Percentiles rank a stretch among this genome's conserved stretches.
phyloP scores from a whole-genome alignment of 2,797 vertebrate species.

The Oreochromis mossambicus region DNA sequence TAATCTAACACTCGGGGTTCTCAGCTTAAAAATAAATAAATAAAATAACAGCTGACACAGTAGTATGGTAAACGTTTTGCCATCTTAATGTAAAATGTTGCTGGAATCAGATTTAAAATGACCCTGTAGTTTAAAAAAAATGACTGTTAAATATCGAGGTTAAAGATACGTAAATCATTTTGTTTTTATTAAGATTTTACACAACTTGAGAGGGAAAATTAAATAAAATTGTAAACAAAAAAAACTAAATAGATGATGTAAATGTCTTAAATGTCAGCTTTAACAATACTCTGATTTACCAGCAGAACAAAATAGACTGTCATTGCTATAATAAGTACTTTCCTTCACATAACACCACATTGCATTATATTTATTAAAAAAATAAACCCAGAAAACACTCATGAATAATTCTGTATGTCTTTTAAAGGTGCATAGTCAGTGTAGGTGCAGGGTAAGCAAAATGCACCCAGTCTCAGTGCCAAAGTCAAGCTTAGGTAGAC shows the following conservation, averaged over 20 bases:
- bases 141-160: neutral
- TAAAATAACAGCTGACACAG: neutral
- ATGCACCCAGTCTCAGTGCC: neutral
- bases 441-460: neutral
- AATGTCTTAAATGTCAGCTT: neutral
- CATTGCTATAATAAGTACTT: neutral
- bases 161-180: neutral
- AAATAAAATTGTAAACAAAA: neutral
- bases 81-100: neutral
- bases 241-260: neutral
- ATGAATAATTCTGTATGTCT: neutral
- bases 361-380: fast-evolving
- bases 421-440: neutral
- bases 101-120: neutral
- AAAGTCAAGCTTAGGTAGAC: neutral
- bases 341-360: fast-evolving
- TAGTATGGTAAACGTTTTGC: neutral
- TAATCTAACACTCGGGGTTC: neutral
- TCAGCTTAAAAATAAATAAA: neutral
- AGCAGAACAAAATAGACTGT: neutral
- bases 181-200: neutral
- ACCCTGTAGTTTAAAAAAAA: neutral
- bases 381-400: neutral
- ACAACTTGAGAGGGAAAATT: neutral
- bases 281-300: neutral